These are phyloP conservation scores for Chrysolophus pictus DNA, from an alignment of 2,797 vertebrate species.

Conservation along the genomic window DNA sequence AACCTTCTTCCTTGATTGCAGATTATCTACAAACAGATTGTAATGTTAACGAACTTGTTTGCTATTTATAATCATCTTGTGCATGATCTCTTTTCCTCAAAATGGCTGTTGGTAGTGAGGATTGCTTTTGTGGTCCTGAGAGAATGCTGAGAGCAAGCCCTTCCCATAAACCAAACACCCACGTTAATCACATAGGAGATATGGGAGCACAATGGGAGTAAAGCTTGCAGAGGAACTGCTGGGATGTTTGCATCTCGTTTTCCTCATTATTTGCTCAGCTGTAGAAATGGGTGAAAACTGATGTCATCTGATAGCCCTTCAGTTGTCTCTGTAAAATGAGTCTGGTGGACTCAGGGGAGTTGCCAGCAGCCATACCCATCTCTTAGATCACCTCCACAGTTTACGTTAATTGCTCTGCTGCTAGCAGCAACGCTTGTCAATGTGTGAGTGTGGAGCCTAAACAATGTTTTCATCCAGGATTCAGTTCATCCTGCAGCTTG, in stretches of 20 bases:
- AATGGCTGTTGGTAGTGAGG: not conserved
- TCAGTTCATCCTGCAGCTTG: not conserved
- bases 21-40: conserved; percentile 49
- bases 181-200: not conserved
- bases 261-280: conserved; percentile 42
- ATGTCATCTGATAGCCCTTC: not conserved
- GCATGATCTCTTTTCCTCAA: not conserved
- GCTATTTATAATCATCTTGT: not conserved
- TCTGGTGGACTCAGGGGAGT: not conserved
- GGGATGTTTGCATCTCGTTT: conserved; percentile 31
- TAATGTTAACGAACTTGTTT: conserved; percentile 1
- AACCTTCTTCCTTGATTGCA: conserved; percentile 28
- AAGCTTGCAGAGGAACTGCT: not conserved
- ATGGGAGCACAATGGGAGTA: not conserved
- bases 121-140: not conserved
- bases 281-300: not conserved
- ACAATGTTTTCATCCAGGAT: fast-evolving
- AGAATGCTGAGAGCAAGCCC: not conserved
- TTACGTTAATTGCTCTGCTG: not conserved
- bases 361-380: not conserved
- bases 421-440: not conserved
- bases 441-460: fast-evolving
- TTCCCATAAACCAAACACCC: not conserved
- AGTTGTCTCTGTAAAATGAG: not conserved
- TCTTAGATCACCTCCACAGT: not conserved